A percentile compares a stretch with the other conserved stretches of the same genome.
Conservation (phyloP, 2,113 vertebrate genomes). For the Ornithorhynchus anatinus region DNA sequence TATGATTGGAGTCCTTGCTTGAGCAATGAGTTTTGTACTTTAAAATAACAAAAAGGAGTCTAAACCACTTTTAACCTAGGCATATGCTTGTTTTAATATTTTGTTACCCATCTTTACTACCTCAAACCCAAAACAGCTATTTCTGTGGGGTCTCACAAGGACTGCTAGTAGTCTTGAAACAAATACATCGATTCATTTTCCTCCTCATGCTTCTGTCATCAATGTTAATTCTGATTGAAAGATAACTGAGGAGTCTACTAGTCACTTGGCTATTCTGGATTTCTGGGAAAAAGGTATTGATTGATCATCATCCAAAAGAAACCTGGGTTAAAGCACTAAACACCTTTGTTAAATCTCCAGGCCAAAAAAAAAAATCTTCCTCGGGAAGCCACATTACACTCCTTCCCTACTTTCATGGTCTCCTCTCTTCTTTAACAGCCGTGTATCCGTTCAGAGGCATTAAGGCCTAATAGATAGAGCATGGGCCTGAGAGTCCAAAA, state of each 20-base stretch:
- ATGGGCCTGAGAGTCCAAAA: too few relatives aligned
- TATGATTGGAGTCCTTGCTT: too few relatives aligned
- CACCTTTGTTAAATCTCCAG: neutral
- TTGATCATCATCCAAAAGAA: neutral
- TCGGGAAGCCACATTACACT: neutral
- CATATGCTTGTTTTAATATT: neutral
- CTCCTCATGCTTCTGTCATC: neutral
- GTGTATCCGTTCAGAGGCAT: too few relatives aligned
- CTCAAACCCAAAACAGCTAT: neutral
- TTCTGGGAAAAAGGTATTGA: neutral
- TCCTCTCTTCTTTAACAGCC: constrained; percentile 6
- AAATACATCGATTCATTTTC: neutral
- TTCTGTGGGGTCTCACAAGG: neutral
- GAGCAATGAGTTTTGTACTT: neutral
- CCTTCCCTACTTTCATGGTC: neutral
- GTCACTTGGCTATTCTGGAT: constrained; percentile 13
- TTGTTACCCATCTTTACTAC: neutral
- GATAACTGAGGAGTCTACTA: neutral
- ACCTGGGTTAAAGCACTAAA: rapidly evolving
- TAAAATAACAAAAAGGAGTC: neutral
- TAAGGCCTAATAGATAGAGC: too few relatives aligned
- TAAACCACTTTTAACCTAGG: neutral
- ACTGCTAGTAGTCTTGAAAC: neutral
- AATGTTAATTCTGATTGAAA: neutral
- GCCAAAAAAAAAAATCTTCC: neutral